Evolutionary conservation across 2,113 vertebrate species (phyloP), one percentile per base, ranked within the genome.

Genomic region (Erythrocercus mccallii): DNA sequence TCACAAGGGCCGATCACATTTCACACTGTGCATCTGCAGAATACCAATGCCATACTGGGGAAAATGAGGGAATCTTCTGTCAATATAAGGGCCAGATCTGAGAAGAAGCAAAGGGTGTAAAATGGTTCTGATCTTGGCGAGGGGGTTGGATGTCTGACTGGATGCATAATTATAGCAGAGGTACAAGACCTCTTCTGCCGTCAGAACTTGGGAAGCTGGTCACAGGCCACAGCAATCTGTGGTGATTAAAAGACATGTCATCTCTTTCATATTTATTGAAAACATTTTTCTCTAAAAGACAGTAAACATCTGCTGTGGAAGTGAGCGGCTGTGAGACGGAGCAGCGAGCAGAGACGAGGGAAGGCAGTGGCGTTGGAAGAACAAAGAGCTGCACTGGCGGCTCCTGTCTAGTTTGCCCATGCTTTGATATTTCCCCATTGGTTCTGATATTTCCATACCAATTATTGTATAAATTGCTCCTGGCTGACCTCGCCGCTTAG

Each of bases 341-440:
- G 79, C 86, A 42, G 69, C 37, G 19, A 92, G 81, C 87, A 37
- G 81, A 77, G 88, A 53, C 70, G 76, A 84, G 82, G 79, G 94
- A 81, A 77, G 68, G 90, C 82, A 61, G 48, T 84, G 85, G 72
- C 90, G 90, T 42, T 94, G 95, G 86, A 57, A 94, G 95, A 97
- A 97, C 88, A 96, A 96, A 96, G 90, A 81, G 72, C 82, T 90
- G 76, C 72, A 20, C 24, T 83, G 94, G 82, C 48, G 3, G 82
- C 90, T 96, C 88, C 92, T 84, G 88, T 94, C 95, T 96, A 0
- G 18, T 88, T 90, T 92, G 76, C 80, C 92, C 9, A 12, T 48
- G 93, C 96, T 97, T 96, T 97, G 93, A 96, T 96, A 96, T 94
- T 92, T 92, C 90, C 95, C 94, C 64, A 78, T 80, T 95, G 94